These are phyloP conservation scores for Acipenser transmontanus DNA, from an alignment of 2,797 vertebrate species.

Conservation along the genomic window DNA sequence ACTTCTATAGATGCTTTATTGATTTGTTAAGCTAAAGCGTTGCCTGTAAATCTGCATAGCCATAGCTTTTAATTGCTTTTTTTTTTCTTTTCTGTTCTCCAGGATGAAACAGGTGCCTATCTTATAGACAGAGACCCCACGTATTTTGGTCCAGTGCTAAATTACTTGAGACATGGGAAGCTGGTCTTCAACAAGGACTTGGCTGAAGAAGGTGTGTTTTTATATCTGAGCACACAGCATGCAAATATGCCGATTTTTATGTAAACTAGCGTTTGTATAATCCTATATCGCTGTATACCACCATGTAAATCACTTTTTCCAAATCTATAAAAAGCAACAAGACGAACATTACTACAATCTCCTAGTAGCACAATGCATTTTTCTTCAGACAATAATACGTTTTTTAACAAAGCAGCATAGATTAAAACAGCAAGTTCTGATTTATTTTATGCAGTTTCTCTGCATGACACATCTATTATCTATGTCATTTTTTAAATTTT, in stretches of 20 bases:
- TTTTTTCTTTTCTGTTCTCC: constrained; percentile 10
- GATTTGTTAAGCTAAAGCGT: neutral
- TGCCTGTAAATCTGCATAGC: neutral
- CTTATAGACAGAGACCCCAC: constrained; percentile 96
- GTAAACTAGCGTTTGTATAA: no score
- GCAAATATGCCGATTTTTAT: no score
- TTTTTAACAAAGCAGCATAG: no score
- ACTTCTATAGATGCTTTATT: neutral
- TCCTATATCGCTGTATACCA: no score
- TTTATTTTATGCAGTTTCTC: no score
- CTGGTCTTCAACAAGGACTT: constrained; percentile 95
- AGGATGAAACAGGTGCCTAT: constrained; percentile 98
- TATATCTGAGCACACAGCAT: neutral
- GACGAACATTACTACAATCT: no score
- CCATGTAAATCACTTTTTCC: no score
- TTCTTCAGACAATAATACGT: no score
- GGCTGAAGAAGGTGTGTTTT: constrained; percentile 86
- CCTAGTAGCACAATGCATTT: no score
- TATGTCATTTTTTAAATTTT: neutral
- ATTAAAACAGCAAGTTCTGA: no score
- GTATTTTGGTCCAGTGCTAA: constrained; percentile 94
- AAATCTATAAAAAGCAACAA: no score
- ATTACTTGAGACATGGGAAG: constrained; percentile 95
- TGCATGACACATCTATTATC: neutral
- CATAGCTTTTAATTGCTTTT: neutral